A percentile compares a stretch with the other conserved stretches of the same genome.
Conservation (phyloP, 2,888 invertebrate genomes). For the Pachymerium ferrugineum region DNA sequence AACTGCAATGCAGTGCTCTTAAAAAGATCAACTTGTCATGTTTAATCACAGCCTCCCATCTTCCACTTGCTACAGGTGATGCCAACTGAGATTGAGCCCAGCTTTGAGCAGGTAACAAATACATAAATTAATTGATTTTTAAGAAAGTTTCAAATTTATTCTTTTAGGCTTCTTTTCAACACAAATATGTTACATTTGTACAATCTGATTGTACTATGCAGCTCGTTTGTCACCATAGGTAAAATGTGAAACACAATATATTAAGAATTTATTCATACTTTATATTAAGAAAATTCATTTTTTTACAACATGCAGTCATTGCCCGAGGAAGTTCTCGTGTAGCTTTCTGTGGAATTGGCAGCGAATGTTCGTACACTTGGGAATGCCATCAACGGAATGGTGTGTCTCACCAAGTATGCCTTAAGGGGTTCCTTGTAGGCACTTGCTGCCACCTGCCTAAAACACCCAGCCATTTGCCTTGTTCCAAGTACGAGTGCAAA, state of each 20-base stretch:
- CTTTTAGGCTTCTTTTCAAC: too few relatives aligned
- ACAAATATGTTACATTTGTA: too few relatives aligned
- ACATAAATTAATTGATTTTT: neutral
- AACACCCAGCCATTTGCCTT: neutral
- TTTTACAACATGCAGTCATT: neutral
- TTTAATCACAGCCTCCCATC: neutral
- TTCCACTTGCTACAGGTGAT: neutral
- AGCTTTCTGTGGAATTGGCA: conserved; percentile 54
- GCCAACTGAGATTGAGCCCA: neutral
- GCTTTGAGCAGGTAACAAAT: neutral
- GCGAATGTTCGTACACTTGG: conserved; percentile 89
- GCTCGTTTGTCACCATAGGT: too few relatives aligned
- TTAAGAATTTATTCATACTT: neutral
- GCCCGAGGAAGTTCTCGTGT: conserved; percentile 5
- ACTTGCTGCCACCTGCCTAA: conserved; percentile 61
- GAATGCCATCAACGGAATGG: conserved; percentile 75
- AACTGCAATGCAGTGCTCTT: neutral
- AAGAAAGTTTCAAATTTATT: too few relatives aligned
- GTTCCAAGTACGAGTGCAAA: neutral
- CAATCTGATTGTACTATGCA: too few relatives aligned
- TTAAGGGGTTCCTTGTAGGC: conserved; percentile 85
- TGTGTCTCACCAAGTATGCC: conserved; percentile 79
- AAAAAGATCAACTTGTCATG: neutral
- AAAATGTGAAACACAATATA: too few relatives aligned
- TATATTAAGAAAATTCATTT: neutral